These are phyloP conservation scores for Neostethus bicornis DNA, from an alignment of 2,797 vertebrate species.

Conservation along the genomic window DNA sequence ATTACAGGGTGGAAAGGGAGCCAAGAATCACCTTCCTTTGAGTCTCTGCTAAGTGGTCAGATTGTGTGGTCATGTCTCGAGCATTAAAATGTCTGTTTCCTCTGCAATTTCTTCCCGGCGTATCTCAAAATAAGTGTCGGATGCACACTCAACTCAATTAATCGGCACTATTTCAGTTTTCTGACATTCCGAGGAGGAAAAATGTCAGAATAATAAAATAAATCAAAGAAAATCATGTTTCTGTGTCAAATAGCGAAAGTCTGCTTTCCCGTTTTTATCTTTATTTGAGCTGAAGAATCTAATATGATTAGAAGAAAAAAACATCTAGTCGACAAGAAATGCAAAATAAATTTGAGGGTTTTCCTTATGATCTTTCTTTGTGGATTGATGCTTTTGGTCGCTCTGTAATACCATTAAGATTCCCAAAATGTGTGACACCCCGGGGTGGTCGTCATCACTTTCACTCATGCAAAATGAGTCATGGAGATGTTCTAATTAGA, in stretches of 20 bases:
- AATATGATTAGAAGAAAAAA: too few species aligned
- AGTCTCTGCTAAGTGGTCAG: constrained; percentile 64
- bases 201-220: too few species aligned
- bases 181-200: neutral
- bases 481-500: constrained; percentile 52
- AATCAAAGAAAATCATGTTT: too few species aligned
- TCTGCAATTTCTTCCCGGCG: constrained; percentile 28
- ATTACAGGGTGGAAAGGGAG: constrained; percentile 56
- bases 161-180: neutral
- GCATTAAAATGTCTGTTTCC: constrained; percentile 43
- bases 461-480: constrained; percentile 39
- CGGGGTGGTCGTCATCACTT: constrained; percentile 55
- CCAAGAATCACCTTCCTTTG: constrained; percentile 55
- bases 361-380: constrained; percentile 28
- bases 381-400: constrained; percentile 50
- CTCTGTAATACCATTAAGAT: constrained; percentile 56
- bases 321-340: too few species aligned
- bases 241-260: too few species aligned
- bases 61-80: constrained; percentile 50
- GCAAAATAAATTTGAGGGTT: constrained; percentile 27
- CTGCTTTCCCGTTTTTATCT: too few species aligned
- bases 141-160: constrained; percentile 35
- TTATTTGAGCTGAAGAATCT: too few species aligned
- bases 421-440: constrained; percentile 38
- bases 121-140: constrained; percentile 28